Evolutionary conservation across 2,888 invertebrate genomes (phyloP).

Genomic region (Caenorhabditis wallacei): DNA sequence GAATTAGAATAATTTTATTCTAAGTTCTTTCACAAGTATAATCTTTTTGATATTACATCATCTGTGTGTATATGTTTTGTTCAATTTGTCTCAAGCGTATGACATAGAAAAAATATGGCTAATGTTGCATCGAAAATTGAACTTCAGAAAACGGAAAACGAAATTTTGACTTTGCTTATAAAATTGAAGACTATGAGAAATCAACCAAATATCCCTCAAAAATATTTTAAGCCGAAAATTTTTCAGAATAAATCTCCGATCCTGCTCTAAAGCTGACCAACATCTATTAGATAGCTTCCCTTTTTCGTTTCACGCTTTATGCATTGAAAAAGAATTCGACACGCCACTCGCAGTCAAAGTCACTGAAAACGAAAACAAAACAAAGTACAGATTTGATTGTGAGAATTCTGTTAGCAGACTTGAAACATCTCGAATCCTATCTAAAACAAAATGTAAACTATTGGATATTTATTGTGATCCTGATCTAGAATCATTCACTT

Average conservation of each 20-base stretch:
- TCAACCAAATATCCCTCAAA: too few species aligned
- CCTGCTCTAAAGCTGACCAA: background rate
- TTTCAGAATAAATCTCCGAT: background rate
- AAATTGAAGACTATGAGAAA: too few species aligned
- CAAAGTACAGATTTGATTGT: background rate
- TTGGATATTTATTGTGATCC: conserved; percentile 2
- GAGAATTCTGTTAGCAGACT: background rate
- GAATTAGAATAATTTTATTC: too few species aligned
- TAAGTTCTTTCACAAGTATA: too few species aligned
- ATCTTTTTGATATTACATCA: too few species aligned
- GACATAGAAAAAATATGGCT: too few species aligned
- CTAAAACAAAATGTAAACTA: background rate
- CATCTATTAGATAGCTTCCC: background rate
- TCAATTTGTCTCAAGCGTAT: too few species aligned
- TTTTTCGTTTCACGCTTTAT: background rate
- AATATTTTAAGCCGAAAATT: too few species aligned
- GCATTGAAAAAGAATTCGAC: background rate
- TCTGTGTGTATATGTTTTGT: too few species aligned
- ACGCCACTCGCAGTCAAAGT: background rate
- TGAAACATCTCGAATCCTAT: background rate
- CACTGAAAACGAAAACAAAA: background rate
- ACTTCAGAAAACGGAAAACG: too few species aligned
- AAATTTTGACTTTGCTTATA: too few species aligned
- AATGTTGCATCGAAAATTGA: too few species aligned
- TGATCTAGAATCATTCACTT: background rate